phyloP scores from a whole-genome alignment of 2,888 invertebrate species.

The Patella depressa region DNA sequence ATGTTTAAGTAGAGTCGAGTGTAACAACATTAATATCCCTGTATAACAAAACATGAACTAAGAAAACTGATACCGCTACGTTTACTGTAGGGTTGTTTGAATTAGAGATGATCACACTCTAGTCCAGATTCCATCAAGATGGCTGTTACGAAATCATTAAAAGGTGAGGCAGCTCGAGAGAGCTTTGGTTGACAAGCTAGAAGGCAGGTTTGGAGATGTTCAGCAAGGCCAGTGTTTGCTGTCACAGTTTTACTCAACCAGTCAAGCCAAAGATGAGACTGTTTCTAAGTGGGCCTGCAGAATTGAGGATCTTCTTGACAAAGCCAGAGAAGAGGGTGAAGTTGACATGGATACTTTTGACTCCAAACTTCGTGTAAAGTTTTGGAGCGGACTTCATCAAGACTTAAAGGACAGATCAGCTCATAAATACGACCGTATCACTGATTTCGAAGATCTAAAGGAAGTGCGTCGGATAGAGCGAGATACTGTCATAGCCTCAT shows the following conservation, averaged over 20 bases:
- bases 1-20: no score
- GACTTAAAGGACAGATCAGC: neutral
- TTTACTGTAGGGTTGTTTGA: no score
- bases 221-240: constrained; percentile 4
- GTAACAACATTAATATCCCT: no score
- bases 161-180: neutral
- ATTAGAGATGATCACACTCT: no score
- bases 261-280: neutral
- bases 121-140: constrained; percentile 1
- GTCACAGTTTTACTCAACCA: neutral
- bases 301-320: neutral
- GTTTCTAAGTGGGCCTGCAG: neutral
- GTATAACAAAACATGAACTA: no score
- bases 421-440: neutral
- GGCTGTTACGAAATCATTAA: neutral
- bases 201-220: neutral
- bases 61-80: no score
- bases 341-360: neutral
- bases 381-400: neutral
- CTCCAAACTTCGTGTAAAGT: neutral
- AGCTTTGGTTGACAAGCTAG: neutral
- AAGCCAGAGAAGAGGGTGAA: neutral
- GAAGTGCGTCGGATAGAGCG: neutral
- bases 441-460: neutral
- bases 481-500: neutral